These are phyloP conservation scores for Ornithorhynchus anatinus DNA, from an alignment of 2,113 vertebrate species.

Conservation along the genomic window DNA sequence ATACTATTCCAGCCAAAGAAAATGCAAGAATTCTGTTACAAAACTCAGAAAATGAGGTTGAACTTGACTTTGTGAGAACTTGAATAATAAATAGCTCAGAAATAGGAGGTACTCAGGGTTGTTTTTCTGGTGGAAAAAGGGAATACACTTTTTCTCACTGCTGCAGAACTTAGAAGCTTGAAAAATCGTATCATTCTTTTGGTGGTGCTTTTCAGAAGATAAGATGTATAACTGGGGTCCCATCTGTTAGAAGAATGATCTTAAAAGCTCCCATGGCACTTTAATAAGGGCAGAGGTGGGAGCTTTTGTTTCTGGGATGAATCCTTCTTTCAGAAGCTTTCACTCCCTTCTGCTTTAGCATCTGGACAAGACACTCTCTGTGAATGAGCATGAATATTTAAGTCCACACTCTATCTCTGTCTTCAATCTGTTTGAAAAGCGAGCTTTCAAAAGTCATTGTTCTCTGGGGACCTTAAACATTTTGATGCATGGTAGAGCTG, in stretches of 20 bases:
- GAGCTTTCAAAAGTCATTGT: constrained; percentile 35
- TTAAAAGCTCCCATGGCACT: neutral
- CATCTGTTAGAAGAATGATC: constrained; percentile 26
- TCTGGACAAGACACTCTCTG: constrained; percentile 44
- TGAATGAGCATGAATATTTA: constrained; percentile 50
- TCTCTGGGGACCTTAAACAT: constrained; percentile 15
- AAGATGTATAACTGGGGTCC: neutral
- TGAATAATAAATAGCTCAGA: neutral
- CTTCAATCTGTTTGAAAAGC: constrained; percentile 37
- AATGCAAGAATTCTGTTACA: no score
- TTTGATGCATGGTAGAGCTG: neutral
- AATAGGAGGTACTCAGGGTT: neutral
- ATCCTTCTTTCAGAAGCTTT: constrained; percentile 44
- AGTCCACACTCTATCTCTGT: neutral
- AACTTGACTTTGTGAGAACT: constrained; percentile 16
- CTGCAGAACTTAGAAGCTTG: neutral
- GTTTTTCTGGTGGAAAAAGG: neutral
- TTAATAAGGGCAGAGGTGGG: constrained; percentile 35
- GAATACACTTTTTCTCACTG: constrained; percentile 9
- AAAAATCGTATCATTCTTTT: accelerated
- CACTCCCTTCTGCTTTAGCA: neutral
- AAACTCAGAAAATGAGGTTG: neutral
- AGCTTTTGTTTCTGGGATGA: constrained; percentile 43
- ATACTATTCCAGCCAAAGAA: no score
- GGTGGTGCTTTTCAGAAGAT: neutral